Conservation (phyloP, 2,797 vertebrate genomes). For the Sphaeramia orbicularis region DNA sequence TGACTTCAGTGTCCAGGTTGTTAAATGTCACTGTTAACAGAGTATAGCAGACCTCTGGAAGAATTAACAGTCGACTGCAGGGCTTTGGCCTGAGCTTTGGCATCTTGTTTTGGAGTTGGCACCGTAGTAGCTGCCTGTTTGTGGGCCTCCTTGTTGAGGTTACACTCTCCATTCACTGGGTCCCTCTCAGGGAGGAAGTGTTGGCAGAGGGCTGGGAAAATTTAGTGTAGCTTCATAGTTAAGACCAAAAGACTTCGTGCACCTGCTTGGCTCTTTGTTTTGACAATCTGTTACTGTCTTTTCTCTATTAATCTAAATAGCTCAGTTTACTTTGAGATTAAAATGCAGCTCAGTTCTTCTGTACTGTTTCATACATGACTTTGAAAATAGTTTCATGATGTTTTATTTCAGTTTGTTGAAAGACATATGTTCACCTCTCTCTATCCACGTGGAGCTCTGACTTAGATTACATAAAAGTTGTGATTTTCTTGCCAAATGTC, state of each 20-base stretch:
- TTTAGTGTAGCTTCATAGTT: constrained; percentile 22
- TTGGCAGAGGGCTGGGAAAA: constrained; percentile 32
- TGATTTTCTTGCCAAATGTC: no score
- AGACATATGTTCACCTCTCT: no score
- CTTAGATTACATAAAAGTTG: no score
- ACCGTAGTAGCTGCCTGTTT: constrained; percentile 29
- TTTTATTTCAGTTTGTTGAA: not conserved
- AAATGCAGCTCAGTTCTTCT: not conserved
- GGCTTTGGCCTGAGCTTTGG: not conserved
- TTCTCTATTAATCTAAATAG: not conserved
- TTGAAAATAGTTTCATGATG: not conserved
- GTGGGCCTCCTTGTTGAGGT: constrained; percentile 54
- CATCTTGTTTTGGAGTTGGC: constrained; percentile 10
- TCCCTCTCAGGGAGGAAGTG: constrained; percentile 37
- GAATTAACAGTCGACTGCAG: not conserved
- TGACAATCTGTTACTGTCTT: constrained; percentile 1
- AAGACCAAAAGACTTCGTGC: not conserved
- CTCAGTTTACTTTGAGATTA: not conserved
- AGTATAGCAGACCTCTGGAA: not conserved
- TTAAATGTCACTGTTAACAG: not conserved
- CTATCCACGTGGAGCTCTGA: no score
- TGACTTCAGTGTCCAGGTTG: not conserved
- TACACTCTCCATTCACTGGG: constrained; percentile 41
- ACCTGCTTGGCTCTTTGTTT: constrained; percentile 2
- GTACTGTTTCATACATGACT: not conserved